Conservation (phyloP, 2,888 invertebrate species). For the Galerucella nymphaeae region DNA sequence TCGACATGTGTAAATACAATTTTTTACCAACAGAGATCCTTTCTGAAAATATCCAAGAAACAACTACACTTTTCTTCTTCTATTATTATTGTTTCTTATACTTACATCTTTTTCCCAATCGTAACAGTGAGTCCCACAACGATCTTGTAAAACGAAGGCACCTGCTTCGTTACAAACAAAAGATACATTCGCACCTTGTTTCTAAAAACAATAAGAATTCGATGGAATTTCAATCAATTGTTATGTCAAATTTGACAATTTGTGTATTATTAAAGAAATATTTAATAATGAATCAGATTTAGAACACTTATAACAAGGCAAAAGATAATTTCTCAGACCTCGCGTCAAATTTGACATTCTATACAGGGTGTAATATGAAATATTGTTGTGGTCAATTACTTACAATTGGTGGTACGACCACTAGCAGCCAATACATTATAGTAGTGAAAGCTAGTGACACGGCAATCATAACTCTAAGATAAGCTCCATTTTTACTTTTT, state of each 20-base stretch:
- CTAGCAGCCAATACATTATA: slow-evolving; percentile 74
- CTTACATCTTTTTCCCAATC: slow-evolving; percentile 67
- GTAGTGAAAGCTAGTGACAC: slow-evolving; percentile 75
- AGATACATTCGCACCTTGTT: slow-evolving; percentile 73
- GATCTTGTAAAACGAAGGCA: slow-evolving; percentile 78
- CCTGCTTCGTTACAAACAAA: slow-evolving; percentile 79
- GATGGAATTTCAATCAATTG: too few relatives aligned
- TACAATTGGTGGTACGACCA: slow-evolving; percentile 75
- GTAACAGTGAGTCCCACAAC: slow-evolving; percentile 76
- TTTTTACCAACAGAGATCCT: slow-evolving; percentile 74
- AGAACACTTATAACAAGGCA: too few relatives aligned
- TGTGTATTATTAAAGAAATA: too few relatives aligned
- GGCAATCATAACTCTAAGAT: slow-evolving; percentile 76
- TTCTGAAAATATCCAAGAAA: slow-evolving; percentile 61
- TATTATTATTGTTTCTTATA: neutral
- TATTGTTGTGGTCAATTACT: slow-evolving; percentile 53
- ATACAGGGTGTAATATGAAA: too few relatives aligned
- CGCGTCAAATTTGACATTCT: too few relatives aligned
- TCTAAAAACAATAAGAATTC: slow-evolving; percentile 65
- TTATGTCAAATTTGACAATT: too few relatives aligned
- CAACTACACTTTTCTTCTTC: too few relatives aligned
- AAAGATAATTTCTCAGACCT: too few relatives aligned
- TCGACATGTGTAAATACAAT: slow-evolving; percentile 78
- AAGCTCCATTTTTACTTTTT: slow-evolving; percentile 69
- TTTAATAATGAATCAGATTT: too few relatives aligned